phyloP scores from a whole-genome alignment of 2,888 invertebrate species.

The Pheosia gnoma region DNA sequence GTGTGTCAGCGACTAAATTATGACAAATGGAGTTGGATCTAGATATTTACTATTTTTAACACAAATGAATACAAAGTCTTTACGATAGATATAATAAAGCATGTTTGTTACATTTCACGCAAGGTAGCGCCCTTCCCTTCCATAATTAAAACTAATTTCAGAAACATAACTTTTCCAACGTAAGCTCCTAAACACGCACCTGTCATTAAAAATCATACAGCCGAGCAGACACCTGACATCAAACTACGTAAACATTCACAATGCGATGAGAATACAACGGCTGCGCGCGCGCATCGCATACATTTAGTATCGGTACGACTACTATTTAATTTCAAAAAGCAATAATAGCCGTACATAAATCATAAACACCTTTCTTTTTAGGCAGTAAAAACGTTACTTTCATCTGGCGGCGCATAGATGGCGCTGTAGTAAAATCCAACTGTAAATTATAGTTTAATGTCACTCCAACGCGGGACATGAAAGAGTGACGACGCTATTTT shows the following conservation, averaged over 20 bases:
- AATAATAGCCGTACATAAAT: constrained; percentile 68
- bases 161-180: constrained; percentile 18
- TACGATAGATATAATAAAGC: not conserved
- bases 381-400: constrained; percentile 67
- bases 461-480: constrained; percentile 77
- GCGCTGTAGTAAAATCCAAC: constrained; percentile 70
- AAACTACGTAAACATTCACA: constrained; percentile 32
- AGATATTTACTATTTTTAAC: no score
- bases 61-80: not conserved
- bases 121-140: constrained; percentile 21
- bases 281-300: constrained; percentile 30
- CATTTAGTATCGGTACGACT: constrained; percentile 51
- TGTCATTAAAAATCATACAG: constrained; percentile 32
- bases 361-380: constrained; percentile 73
- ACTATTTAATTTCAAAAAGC: constrained; percentile 65
- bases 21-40: constrained; percentile 27
- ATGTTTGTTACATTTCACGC: constrained; percentile 13
- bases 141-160: constrained; percentile 35
- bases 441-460: constrained; percentile 80
- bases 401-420: constrained; percentile 72
- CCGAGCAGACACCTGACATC: constrained; percentile 26
- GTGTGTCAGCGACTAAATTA: constrained; percentile 19
- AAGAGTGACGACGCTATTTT: constrained; percentile 82
- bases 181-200: constrained; percentile 19
- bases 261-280: constrained; percentile 36